phyloP scores from a whole-genome alignment of 2,797 vertebrate species.

The Melanotaenia parkinsoni region DNA sequence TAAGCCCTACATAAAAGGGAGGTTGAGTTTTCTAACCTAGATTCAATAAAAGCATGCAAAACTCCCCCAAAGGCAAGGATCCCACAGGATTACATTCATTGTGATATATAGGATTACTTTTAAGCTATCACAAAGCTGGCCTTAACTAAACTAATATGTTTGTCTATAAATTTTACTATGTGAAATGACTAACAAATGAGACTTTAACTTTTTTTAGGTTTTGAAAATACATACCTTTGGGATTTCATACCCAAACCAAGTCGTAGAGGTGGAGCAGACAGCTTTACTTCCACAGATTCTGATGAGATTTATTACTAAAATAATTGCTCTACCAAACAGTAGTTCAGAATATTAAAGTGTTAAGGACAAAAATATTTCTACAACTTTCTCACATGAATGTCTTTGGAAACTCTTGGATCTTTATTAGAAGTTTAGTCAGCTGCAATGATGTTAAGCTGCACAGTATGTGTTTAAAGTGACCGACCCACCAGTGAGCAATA shows the following conservation, averaged over 20 bases:
- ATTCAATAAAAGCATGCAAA: background rate
- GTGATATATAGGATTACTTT: background rate
- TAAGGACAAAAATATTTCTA: background rate
- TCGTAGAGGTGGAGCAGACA: too few species aligned
- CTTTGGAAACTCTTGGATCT: background rate
- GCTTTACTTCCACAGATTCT: too few species aligned
- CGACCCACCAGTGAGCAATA: background rate
- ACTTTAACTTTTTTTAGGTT: background rate
- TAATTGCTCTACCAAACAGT: too few species aligned
- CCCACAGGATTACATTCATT: background rate
- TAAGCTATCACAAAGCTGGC: background rate
- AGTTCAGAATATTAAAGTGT: background rate
- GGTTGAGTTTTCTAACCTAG: background rate
- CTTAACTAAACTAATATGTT: background rate
- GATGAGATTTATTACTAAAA: too few species aligned
- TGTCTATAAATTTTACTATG: background rate
- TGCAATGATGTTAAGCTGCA: background rate
- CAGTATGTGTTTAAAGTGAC: conserved; percentile 8
- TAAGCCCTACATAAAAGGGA: too few species aligned
- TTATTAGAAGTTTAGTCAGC: background rate
- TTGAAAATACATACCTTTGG: too few species aligned
- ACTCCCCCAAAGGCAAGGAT: background rate
- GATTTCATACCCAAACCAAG: too few species aligned
- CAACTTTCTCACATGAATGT: background rate
- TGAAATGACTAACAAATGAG: background rate